Base-by-base conservation (phyloP, 2,797 vertebrate genomes). In the Buceros bicornis region DNA sequence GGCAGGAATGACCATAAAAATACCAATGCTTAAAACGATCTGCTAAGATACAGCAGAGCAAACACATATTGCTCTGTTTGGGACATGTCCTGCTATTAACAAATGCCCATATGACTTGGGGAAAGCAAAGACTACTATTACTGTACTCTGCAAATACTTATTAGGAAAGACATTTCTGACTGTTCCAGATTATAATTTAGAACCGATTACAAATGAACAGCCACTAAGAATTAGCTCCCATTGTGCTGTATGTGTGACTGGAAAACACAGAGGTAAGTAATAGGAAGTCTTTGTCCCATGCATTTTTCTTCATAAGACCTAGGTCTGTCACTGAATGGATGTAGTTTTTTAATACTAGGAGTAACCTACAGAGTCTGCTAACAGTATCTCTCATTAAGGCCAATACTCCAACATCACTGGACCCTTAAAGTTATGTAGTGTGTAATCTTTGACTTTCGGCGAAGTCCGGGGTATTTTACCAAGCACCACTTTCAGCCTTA, bases 51-150 rank as follows among this genome's bases (percentile, higher is more conserved):
- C 18, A 87, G 45, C 19, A 92, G 62, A 92, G 92, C 62, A 93
- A 93, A 96, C 45, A 42, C 50, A 31, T 33, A 54, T 7, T 82
- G 62, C 56, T 60, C 56, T 85, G 25, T 40, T 22, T 73, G 81
- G 54, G 42, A 54, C 72, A 40, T 11, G 26, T 67, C 72, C 58
- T 90, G 28, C n/a, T 73, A 82, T 87, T 94, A 90, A 69, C 17
- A 89, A 85, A 87, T 57, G n/a, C 79, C 26, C 19, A 29, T 4
- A 50, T 21, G 48, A 64, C 80, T 37, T 62, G 29, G 16, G 25
- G 51, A 93, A 95, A 90, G 35, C 43, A 93, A 83, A 86, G 66
- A 76, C 82, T 89, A 58, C 67, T 79, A 96, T 88, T 90, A 73
- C 65, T 11, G 5, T 61, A 54, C 47, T 81, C 66, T 95, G 65